Evolutionary conservation across 2,888 invertebrate species (phyloP).

Genomic region (Empis livida): DNA sequence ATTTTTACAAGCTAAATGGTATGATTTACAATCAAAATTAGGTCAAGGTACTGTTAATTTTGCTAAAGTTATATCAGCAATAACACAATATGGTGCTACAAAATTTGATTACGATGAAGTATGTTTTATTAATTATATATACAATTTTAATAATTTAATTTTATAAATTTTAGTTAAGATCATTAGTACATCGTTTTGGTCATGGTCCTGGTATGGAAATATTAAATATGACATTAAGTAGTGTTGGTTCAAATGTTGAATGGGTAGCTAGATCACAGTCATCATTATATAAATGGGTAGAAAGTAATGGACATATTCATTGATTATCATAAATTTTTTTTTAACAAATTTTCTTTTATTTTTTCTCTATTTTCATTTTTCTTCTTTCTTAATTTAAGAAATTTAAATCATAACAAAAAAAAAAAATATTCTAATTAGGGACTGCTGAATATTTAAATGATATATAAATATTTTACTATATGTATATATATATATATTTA

Average conservation of each 20-base stretch:
- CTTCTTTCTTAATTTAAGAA: too few relatives aligned
- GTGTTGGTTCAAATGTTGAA: constrained; percentile 36
- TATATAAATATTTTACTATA: neutral
- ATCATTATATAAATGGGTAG: constrained; percentile 35
- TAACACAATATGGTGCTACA: constrained; percentile 36
- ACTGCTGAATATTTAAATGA: neutral
- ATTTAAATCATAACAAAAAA: too few relatives aligned
- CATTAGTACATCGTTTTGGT: constrained; percentile 36
- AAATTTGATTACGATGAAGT: constrained; percentile 38
- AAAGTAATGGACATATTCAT: constrained; percentile 30
- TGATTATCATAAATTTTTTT: constrained; percentile 17
- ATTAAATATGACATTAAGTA: constrained; percentile 35
- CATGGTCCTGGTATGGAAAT: constrained; percentile 34
- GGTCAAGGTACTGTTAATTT: constrained; percentile 34
- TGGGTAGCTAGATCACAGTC: constrained; percentile 35
- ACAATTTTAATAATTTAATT: neutral
- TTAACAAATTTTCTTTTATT: neutral
- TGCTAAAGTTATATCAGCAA: constrained; percentile 37
- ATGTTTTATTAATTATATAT: constrained; percentile 4
- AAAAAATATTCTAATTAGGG: too few relatives aligned
- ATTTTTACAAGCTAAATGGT: constrained; percentile 37
- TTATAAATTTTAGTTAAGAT: constrained; percentile 26
- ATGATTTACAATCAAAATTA: constrained; percentile 31
- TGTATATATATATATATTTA: neutral
- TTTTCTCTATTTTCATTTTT: too few relatives aligned